A percentile compares a stretch with the other conserved stretches of the same genome.
Conservation (phyloP, 2,797 vertebrate genomes). For the Chaunax sp. region DNA sequence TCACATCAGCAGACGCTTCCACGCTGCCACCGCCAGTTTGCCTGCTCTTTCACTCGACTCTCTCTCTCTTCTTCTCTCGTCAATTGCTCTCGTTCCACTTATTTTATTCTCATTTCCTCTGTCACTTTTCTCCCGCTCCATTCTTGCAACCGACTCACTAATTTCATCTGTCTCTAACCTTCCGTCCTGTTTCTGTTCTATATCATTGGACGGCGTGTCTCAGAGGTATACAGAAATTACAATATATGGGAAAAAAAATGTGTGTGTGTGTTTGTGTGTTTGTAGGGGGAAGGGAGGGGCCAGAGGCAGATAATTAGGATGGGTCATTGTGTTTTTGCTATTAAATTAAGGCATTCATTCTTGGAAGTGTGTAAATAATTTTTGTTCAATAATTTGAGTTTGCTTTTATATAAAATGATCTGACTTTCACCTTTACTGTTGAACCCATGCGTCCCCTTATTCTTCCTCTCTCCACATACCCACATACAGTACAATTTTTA, state of each 20-base stretch:
- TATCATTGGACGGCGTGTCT: conserved; percentile 54
- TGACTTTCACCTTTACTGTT: conserved; percentile 27
- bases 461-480: neutral
- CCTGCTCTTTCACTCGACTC: conserved; percentile 50
- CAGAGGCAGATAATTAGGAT: conserved; percentile 56
- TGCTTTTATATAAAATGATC: neutral
- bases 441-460: neutral
- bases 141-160: conserved; percentile 21
- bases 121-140: conserved; percentile 34
- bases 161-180: conserved; percentile 51
- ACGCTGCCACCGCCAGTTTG: conserved; percentile 44
- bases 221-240: conserved; percentile 67
- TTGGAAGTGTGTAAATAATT: neutral
- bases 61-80: conserved; percentile 18
- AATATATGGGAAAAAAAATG: conserved; percentile 3
- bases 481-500: conserved; percentile 9
- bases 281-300: neutral
- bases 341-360: conserved; percentile 28
- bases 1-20: conserved; percentile 69
- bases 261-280: conserved; percentile 8
- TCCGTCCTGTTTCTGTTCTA: conserved; percentile 55
- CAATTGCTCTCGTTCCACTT: conserved; percentile 67
- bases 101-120: conserved; percentile 65
- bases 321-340: conserved; percentile 41
- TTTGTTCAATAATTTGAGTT: conserved; percentile 7